Percentiles rank a stretch among this genome's conserved stretches.
Evolutionary conservation across 2,113 vertebrate species (phyloP).

Genomic region (Mugil cephalus): DNA sequence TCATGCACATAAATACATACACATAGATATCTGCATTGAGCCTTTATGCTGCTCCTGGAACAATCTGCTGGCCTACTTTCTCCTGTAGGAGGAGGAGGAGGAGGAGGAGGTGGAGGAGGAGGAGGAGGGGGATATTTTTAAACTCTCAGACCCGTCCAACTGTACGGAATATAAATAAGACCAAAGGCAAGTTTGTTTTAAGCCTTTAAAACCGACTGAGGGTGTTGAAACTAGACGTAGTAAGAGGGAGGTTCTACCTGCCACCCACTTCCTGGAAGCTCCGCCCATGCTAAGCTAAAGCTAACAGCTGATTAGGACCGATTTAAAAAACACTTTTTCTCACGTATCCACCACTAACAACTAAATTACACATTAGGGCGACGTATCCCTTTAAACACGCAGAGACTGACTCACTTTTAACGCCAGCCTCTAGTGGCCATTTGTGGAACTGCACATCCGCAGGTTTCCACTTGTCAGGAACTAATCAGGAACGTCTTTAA

Average conservation of each 20-base stretch:
- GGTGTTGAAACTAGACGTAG: constrained; percentile 22
- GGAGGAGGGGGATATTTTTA: constrained; percentile 64
- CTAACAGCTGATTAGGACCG: too few relatives aligned
- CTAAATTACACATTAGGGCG: too few relatives aligned
- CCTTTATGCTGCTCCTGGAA: constrained; percentile 36
- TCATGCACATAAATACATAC: constrained; percentile 31
- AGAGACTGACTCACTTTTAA: too few relatives aligned
- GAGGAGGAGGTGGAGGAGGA: constrained; percentile 48
- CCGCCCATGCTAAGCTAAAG: too few relatives aligned
- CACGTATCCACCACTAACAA: too few relatives aligned
- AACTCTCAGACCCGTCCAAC: constrained; percentile 31
- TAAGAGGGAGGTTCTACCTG: neutral
- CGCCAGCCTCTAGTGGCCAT: too few relatives aligned
- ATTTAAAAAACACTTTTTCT: too few relatives aligned
- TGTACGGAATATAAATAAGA: constrained; percentile 53
- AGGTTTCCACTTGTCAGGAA: too few relatives aligned
- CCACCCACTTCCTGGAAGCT: too few relatives aligned
- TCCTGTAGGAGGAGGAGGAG: constrained; percentile 45
- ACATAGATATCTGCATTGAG: constrained; percentile 38
- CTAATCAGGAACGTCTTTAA: too few relatives aligned
- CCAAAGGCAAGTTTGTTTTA: constrained; percentile 55
- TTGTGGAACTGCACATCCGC: too few relatives aligned
- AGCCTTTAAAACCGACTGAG: constrained; percentile 38
- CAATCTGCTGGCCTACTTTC: constrained; percentile 70
- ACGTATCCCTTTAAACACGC: too few relatives aligned